These are phyloP conservation scores for Labroides dimidiatus DNA, from an alignment of 2,797 vertebrate genomes.

Conservation along the genomic window DNA sequence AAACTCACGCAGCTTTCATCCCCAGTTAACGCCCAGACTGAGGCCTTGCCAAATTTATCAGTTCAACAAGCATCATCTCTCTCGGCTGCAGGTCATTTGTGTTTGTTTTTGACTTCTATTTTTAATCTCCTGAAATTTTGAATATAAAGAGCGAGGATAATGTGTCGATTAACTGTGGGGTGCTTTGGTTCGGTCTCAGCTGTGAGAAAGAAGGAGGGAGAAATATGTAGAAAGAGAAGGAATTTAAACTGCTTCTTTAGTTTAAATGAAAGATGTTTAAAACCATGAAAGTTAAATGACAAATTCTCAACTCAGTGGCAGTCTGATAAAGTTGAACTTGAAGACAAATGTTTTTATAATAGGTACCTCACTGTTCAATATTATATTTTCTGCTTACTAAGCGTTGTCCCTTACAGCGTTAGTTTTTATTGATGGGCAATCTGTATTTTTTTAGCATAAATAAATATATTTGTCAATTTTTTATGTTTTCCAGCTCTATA, in stretches of 20 bases:
- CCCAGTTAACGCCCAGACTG: slow-evolving; percentile 44
- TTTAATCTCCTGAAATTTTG: slow-evolving; percentile 67
- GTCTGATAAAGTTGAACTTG: no score
- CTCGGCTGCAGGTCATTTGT: slow-evolving; percentile 47
- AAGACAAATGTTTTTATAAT: no score
- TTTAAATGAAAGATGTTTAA: background rate
- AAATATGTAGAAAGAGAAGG: background rate
- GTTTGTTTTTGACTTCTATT: slow-evolving; percentile 62
- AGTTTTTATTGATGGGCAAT: no score
- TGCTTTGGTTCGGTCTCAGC: slow-evolving; percentile 32
- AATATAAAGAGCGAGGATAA: slow-evolving; percentile 60
- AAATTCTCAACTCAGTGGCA: no score
- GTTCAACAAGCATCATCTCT: slow-evolving; percentile 52
- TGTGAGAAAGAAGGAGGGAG: background rate
- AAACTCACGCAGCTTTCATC: slow-evolving; percentile 63
- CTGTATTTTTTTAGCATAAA: no score
- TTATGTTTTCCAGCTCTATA: no score
- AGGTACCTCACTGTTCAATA: no score
- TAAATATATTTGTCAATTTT: no score
- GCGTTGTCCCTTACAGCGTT: no score
- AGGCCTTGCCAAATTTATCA: slow-evolving; percentile 55
- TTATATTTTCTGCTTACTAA: no score
- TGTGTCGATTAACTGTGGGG: slow-evolving; percentile 42
- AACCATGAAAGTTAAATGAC: no score
- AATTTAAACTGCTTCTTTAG: background rate